phyloP scores from a whole-genome alignment of 2,113 vertebrate species.

The Cnemophilus loriae region DNA sequence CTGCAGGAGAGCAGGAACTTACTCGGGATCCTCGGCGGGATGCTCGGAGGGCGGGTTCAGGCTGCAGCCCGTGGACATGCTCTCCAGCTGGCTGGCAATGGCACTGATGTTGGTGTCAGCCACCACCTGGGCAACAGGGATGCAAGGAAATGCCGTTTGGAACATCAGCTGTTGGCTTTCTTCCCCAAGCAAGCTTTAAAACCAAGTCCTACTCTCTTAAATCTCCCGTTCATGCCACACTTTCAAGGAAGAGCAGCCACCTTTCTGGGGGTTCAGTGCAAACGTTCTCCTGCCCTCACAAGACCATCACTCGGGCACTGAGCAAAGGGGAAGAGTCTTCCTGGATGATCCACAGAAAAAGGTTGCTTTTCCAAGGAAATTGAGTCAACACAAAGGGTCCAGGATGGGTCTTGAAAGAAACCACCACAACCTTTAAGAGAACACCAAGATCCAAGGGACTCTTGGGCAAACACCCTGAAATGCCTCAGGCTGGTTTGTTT shows the following conservation, averaged over 20 bases:
- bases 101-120: conserved; percentile 93
- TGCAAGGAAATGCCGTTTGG: not conserved
- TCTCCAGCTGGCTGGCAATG: conserved; percentile 89
- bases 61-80: conserved; percentile 72
- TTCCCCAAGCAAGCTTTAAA: not conserved
- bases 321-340: not conserved
- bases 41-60: conserved; percentile 65
- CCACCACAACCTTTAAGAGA: not conserved
- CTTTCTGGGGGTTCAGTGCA: not conserved
- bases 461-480: not conserved
- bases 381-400: not conserved
- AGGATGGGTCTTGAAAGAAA: not conserved
- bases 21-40: conserved; percentile 79
- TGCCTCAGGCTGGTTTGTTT: not conserved
- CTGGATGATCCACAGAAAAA: not conserved
- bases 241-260: not conserved
- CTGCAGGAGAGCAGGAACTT: conserved; percentile 51
- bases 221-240: not conserved
- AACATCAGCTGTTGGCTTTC: not conserved
- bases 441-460: not conserved
- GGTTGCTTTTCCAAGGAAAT: not conserved
- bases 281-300: not conserved
- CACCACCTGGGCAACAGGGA: conserved; percentile 76
- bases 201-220: no score
- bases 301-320: no score